Conservation (phyloP, 2,888 invertebrate genomes). For the Acrocera orbiculus region DNA sequence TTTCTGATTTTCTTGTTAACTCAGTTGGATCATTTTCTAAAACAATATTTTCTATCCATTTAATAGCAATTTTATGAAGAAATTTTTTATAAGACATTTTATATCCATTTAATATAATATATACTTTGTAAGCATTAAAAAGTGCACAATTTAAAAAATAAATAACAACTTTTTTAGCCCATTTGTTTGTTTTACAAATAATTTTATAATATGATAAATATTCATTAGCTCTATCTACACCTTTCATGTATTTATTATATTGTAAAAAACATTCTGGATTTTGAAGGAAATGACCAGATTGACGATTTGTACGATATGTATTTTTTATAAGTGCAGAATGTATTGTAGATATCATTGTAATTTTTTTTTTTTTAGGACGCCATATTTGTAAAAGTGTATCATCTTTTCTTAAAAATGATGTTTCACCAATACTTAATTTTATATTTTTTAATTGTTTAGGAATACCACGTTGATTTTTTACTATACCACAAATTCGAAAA, state of each 20-base stretch:
- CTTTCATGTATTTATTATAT: conserved; percentile 3
- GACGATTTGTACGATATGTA: not conserved
- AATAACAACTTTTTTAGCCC: not conserved
- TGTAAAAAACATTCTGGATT: not conserved
- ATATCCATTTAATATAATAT: conserved; percentile 1
- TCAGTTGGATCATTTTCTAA: not conserved
- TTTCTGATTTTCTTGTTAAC: not conserved
- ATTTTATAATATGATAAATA: not conserved
- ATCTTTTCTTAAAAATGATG: not conserved
- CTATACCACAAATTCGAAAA: not conserved
- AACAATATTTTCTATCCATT: not conserved
- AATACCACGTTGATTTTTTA: not conserved
- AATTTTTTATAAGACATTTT: not conserved
- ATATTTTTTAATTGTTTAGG: not conserved
- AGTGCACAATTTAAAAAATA: not conserved
- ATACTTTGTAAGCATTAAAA: not conserved
- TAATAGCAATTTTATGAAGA: conserved; percentile 2
- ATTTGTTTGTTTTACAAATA: not conserved
- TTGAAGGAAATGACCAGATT: not conserved
- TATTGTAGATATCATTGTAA: not conserved
- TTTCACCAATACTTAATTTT: not conserved
- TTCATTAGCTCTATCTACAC: not conserved
- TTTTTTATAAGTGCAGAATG: not conserved
- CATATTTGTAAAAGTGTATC: not conserved
- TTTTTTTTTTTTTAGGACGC: not conserved